A percentile compares a stretch with the other conserved stretches of the same genome.
phyloP scores from a whole-genome alignment of 2,797 vertebrate species.

The Acipenser ruthenus region DNA sequence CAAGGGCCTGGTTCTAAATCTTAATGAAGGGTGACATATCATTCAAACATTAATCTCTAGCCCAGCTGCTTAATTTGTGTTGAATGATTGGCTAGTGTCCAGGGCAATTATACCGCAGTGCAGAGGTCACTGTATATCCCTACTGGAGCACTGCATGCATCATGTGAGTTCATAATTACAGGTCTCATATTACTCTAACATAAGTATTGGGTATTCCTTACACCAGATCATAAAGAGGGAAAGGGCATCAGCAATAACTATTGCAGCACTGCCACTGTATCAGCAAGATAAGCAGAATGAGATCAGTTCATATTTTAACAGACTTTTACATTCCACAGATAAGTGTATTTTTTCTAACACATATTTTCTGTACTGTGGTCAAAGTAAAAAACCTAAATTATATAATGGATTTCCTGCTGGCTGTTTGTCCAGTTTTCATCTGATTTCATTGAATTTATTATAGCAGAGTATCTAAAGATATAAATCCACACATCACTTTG shows the following conservation, averaged over 20 bases:
- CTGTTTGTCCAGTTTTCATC: no score
- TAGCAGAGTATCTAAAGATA: no score
- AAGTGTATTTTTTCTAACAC: background rate
- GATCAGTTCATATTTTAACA: background rate
- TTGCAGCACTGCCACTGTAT: background rate
- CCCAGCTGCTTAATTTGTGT: constrained; percentile 25
- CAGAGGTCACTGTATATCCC: constrained; percentile 2
- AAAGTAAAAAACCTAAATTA: background rate
- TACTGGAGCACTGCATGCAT: background rate
- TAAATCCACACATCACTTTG: no score
- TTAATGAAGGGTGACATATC: constrained; percentile 25
- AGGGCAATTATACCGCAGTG: constrained; percentile 21
- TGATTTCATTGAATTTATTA: no score
- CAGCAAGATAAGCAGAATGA: background rate
- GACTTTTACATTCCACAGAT: background rate
- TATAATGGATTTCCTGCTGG: background rate
- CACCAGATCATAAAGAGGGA: background rate
- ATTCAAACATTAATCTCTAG: constrained; percentile 23
- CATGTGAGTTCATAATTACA: constrained; percentile 5
- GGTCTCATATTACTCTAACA: background rate
- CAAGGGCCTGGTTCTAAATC: constrained; percentile 2
- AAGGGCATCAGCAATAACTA: background rate
- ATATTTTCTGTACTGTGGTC: background rate
- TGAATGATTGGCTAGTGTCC: constrained; percentile 14
- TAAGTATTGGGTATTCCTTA: background rate